Evolutionary conservation across 2,797 vertebrate species (phyloP), one percentile per base, ranked within the genome.

Genomic region (Geotrypetes seraphini): DNA sequence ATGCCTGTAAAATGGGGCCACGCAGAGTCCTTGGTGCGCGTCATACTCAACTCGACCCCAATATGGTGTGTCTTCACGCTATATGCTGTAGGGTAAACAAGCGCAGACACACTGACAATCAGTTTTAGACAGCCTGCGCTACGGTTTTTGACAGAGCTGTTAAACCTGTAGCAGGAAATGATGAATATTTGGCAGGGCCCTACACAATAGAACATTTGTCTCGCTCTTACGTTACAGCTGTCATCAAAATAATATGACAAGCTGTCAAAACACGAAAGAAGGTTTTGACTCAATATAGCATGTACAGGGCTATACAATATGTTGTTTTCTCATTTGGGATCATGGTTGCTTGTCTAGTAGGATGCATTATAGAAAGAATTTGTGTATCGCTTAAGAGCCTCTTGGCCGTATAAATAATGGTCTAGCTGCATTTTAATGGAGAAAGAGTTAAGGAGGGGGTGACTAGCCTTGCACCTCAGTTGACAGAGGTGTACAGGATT

Each of bases 171-270:
- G 70, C 72, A 74, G 56, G 53, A 55, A 57, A 63, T 75, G 67
- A 73, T 63, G 51, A 60, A 71, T 69, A 69, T 63, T 60, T 60
- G 59, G 59, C 62, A 66, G 39, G 59, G 67, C 50, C 53, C 53
- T 47, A 61, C 57, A 70, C 70, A 71, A 65, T 65, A 47, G 63
- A 57, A 59, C 59, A 62, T 71, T 69, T 68, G 68, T 67, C 66
- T 68, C 65, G 60, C 69, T 78, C 72, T 74, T 63, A 46, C 47
- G 48, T 13, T 58, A 53, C 56, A 69, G 69, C 63, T 69, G 60
- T 73, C 71, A 69, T 69, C 69, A 71, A 69, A 74, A 57, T 54
- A 66, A 65, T 43, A 56, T 60, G 60, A 66, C 69, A 59, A 57
- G 55, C 60, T 53, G 55, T 44, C 61, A 60, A 65, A 56, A 40